Conservation (phyloP, 37 sponge, comb jelly and placozoan genomes). For the Crambe crambe region DNA sequence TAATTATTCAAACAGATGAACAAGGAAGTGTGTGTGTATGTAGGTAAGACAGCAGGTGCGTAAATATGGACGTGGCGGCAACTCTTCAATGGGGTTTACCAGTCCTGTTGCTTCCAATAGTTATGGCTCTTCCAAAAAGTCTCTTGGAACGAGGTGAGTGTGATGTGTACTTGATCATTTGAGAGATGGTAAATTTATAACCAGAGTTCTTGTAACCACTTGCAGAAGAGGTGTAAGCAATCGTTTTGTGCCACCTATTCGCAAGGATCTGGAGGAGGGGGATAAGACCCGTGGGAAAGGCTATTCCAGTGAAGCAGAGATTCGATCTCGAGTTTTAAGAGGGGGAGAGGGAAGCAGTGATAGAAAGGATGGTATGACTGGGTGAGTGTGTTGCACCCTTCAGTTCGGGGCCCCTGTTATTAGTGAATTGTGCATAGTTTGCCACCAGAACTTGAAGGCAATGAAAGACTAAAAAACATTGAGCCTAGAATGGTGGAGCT, state of each 20-base stretch:
- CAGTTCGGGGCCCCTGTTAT: background rate
- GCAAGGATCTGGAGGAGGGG: slow-evolving; percentile 39
- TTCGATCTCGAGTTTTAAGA: slow-evolving; percentile 33
- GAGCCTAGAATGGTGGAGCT: slow-evolving; percentile 92
- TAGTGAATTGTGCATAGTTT: no score
- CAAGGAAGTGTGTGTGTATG: no score
- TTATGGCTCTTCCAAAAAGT: slow-evolving; percentile 14
- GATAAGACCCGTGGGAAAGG: background rate
- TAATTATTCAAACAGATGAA: no score
- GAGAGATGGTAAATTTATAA: background rate
- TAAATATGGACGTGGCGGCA: background rate
- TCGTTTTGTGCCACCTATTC: slow-evolving; percentile 80
- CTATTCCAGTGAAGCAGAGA: background rate
- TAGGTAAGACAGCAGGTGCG: background rate
- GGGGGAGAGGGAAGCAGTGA: background rate
- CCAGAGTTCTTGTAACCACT: no score
- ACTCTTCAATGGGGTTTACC: no score
- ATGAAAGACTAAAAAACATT: slow-evolving; percentile 85
- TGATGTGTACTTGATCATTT: background rate
- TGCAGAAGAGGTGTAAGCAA: slow-evolving; percentile 29
- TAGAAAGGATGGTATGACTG: background rate
- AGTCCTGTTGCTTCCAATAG: background rate
- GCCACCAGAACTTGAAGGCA: slow-evolving; percentile 72
- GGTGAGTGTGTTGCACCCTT: background rate
- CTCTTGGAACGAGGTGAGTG: slow-evolving; percentile 28